phyloP scores from a whole-genome alignment of 2,888 invertebrate genomes.

The Zaprionus obscuricornis region DNA sequence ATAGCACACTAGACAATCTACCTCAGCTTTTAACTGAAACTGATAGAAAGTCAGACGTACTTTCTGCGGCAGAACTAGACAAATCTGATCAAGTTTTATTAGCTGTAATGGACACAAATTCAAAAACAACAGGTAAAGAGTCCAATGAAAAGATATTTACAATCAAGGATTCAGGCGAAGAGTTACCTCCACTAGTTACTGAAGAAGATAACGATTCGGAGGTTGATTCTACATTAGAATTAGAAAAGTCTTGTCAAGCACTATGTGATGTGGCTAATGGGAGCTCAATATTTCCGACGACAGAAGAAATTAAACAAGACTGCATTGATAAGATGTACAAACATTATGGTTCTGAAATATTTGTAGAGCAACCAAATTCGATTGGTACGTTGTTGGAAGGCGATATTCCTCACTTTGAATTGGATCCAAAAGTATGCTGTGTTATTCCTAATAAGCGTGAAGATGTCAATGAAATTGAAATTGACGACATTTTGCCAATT shows the following conservation, averaged over 20 bases:
- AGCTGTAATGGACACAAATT: too few relatives aligned
- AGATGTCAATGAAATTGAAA: not conserved
- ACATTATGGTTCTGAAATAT: constrained; percentile 19
- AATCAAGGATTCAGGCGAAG: not conserved
- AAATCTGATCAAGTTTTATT: too few relatives aligned
- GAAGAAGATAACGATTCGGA: constrained; percentile 37
- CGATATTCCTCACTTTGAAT: not conserved
- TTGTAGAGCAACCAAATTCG: constrained; percentile 16
- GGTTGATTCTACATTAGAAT: not conserved
- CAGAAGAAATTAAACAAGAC: constrained; percentile 34
- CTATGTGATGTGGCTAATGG: constrained; percentile 20
- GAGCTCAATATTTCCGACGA: too few relatives aligned
- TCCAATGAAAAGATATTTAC: not conserved
- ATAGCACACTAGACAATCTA: too few relatives aligned
- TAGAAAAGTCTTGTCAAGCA: constrained; percentile 21
- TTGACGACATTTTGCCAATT: not conserved
- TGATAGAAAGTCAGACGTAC: too few relatives aligned
- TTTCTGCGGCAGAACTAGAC: too few relatives aligned
- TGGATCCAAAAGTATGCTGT: constrained; percentile 1
- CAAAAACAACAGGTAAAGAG: too few relatives aligned
- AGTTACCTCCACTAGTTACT: not conserved
- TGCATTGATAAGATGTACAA: constrained; percentile 47
- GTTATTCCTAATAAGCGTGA: not conserved
- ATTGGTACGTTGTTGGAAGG: constrained; percentile 12
- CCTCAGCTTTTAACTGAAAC: too few relatives aligned